Conservation (phyloP, 92 coral and sea anemone species). For the Siderastrea siderea region DNA sequence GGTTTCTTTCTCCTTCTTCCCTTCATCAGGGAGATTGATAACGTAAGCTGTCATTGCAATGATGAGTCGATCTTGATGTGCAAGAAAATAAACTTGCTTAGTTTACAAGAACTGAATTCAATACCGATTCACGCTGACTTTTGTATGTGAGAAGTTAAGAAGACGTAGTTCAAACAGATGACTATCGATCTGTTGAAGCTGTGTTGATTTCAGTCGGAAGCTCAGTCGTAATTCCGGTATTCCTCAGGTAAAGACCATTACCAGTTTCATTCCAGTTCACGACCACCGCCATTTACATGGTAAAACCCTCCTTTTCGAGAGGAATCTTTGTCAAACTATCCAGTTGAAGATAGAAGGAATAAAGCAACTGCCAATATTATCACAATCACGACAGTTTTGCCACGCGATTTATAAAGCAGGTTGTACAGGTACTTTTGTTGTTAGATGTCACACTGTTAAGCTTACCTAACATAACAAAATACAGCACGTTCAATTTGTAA, state of each 20-base stretch:
- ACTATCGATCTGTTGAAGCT: too few species aligned
- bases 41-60: slow-evolving; percentile 29
- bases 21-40: slow-evolving; percentile 9
- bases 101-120: too few species aligned
- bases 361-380: not conserved
- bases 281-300: not conserved
- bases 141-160: too few species aligned
- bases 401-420: slow-evolving; percentile 10
- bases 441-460: not conserved
- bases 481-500: not conserved
- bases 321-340: not conserved
- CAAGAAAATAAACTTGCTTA: too few species aligned
- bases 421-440: slow-evolving; percentile 15
- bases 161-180: too few species aligned
- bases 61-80: too few species aligned
- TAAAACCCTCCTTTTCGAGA: not conserved
- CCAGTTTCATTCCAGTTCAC: not conserved
- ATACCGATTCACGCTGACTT: too few species aligned
- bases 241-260: not conserved
- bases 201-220: too few species aligned
- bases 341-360: not conserved
- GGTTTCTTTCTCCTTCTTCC: slow-evolving; percentile 6
- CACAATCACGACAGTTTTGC: not conserved
- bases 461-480: not conserved
- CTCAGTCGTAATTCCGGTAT: not conserved